A percentile compares a stretch with the other conserved stretches of the same genome.
Conservation (phyloP, 2,888 invertebrate genomes). For the Drosophila buzzatii region DNA sequence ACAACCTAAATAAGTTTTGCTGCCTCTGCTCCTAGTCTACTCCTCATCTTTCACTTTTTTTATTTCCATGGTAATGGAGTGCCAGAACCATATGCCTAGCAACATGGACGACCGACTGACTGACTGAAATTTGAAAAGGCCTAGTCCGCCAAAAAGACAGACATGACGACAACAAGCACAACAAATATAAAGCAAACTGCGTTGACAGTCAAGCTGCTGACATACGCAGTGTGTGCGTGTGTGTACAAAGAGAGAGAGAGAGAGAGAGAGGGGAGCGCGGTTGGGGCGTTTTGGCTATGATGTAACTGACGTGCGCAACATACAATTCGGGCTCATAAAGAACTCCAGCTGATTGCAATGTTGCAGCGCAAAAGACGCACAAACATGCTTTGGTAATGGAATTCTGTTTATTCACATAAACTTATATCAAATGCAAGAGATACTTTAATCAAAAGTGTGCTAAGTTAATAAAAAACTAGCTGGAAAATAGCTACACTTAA, state of each 20-base stretch:
- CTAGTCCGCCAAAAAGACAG: slow-evolving; percentile 43
- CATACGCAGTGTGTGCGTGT: slow-evolving; percentile 23
- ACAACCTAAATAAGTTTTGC: slow-evolving; percentile 72
- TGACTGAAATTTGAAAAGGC: slow-evolving; percentile 54
- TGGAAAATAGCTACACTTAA: neutral
- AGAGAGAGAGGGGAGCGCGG: neutral
- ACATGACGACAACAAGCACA: slow-evolving; percentile 9
- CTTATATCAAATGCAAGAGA: neutral
- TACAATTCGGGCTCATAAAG: slow-evolving; percentile 10
- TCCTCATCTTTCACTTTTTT: slow-evolving; percentile 23
- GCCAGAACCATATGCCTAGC: slow-evolving; percentile 37
- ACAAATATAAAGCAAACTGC: slow-evolving; percentile 43
- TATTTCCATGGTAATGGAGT: slow-evolving; percentile 62
- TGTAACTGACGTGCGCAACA: slow-evolving; percentile 18
- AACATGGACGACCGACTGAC: slow-evolving; percentile 37
- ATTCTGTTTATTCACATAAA: neutral
- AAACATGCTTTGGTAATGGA: slow-evolving; percentile 2
- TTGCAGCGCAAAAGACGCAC: neutral
- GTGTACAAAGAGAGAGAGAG: neutral
- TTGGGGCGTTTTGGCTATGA: neutral
- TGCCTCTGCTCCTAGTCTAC: slow-evolving; percentile 38
- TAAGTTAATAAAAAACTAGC: neutral
- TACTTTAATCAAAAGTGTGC: neutral
- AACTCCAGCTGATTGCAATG: slow-evolving; percentile 25
- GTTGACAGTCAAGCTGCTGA: slow-evolving; percentile 55